Conservation (phyloP, 2,113 vertebrate genomes). For the Microtus ochrogaster region DNA sequence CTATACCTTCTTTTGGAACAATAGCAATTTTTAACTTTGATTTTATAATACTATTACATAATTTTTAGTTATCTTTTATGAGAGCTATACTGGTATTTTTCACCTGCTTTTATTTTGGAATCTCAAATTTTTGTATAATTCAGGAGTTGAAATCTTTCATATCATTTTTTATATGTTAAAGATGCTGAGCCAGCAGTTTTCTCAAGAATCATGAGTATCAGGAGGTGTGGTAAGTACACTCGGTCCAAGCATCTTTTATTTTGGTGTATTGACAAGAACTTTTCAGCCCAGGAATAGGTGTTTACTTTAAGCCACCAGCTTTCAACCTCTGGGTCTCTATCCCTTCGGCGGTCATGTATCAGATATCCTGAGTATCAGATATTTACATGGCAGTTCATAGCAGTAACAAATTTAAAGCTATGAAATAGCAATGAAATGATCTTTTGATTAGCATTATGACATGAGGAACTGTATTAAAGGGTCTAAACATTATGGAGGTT, state of each 20-base stretch:
- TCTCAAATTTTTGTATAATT: neutral
- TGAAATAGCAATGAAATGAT: neutral
- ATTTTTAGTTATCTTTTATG: neutral
- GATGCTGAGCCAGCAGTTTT: neutral
- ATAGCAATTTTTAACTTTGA: neutral
- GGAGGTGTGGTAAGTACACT: neutral
- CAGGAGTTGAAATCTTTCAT: neutral
- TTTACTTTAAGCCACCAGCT: neutral
- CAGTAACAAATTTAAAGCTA: neutral
- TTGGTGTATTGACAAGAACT: neutral
- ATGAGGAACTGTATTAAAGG: neutral
- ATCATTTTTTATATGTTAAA: neutral
- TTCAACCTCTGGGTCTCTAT: rapidly evolving
- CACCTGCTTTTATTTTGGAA: neutral
- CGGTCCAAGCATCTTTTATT: neutral
- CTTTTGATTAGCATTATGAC: neutral
- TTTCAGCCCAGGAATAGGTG: neutral
- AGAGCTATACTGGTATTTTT: neutral
- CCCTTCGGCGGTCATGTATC: rapidly evolving
- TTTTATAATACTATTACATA: neutral
- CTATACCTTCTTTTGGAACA: neutral
- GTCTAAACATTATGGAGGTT: neutral
- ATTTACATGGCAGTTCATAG: neutral
- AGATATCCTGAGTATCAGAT: neutral
- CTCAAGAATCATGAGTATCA: neutral